Evolutionary conservation across 1,140 invertebrate species (phyloP), one percentile per base, ranked within the genome.

Genomic region (Neodiprion fabricii): DNA sequence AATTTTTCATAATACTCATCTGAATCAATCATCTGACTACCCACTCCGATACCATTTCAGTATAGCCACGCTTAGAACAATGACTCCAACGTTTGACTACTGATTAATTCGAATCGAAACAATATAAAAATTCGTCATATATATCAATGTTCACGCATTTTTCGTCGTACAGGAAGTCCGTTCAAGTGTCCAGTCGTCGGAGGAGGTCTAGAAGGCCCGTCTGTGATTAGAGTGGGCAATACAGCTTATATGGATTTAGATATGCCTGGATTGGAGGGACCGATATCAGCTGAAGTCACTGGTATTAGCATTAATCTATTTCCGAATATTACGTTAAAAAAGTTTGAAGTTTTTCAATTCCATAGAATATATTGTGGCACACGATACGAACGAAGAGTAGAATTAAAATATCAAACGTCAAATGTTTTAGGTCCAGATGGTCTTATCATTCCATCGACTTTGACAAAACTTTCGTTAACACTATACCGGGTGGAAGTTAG

Each of bases 81-180:
- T 40, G 28, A 40, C 5, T 5, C 2, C 28, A 40, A 40, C 5
- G 1, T 1, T 40, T 40, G 28, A 40, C 5, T 40, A 40, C 28
- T 0, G 28, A 40, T 40, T 40, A 40, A 40, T 4, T 40, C 28
- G 28, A 5, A 40, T 40, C 5, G 28, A 40, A 2, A 40, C 5
- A 40, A 40, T 40, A 5, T 5, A 40, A 40, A 40, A 40, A 40
- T 40, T 40, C 28, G 2, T 40, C 28, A 40, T 40, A 40, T 40
- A 40, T 3, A 40, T 40, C 28, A 40, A 40, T 40, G 28, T 40
- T 40, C 28, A 3, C 28, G 28, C 5, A 40, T 48, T 77, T 76
- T 78, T 70, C 48, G 68, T 67, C 3, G 23, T 79, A n/a, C 78
- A 93, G 96, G 96, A 28, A 97, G 95, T 86, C 97, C 97, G 21